Evolutionary conservation across 1,140 invertebrate genomes (phyloP), one percentile per base, ranked within the genome.

Genomic region (Monochamus saltuarius): DNA sequence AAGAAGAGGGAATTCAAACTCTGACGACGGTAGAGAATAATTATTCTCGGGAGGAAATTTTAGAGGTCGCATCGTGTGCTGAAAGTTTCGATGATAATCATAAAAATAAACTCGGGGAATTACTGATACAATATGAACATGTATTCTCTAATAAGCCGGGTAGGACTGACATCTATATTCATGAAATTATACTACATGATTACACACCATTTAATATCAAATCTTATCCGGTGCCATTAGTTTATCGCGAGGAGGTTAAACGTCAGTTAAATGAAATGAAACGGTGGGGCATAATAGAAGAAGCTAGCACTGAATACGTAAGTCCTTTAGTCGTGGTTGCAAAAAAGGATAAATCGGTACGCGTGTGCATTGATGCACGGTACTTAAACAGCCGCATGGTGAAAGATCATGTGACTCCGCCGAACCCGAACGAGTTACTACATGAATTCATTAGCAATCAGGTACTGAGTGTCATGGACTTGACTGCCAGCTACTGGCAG

Each of bases 151-250:
- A 43, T 16, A 43, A 7, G 2, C 40, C 40, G 8, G 40, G 40
- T 16, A 14, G 40, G 8, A 43, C 40, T 3, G 13, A 43, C 13
- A 17, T 19, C 1, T 53, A 38, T 9, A 13, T 11, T 10, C 51
- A 42, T 16, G 51, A 53, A 14, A 53, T 53, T 8, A 43, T 40
- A 14, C 10, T 56, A 29, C 37, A 11, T n/a, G 40, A 40, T 22
- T 2, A 40, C 14, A 13, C 7, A 8, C 16, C 14, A 10, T n/a
- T n/a, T n/a, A n/a, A n/a, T n/a, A 16, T 40, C n/a, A 43, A 43
- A 17, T 17, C 13, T 14, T 57, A 57, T 49, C 43, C 55, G 11
- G 29, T 57, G 13, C 55, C 55, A 16, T 17, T 57, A 10, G 11
- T 11, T 7, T 29, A 57, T 11, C 22, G 55, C 11, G 40, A 14